These are phyloP conservation scores for Labeo calbasu DNA, from an alignment of 2,797 vertebrate genomes.

Conservation along the genomic window DNA sequence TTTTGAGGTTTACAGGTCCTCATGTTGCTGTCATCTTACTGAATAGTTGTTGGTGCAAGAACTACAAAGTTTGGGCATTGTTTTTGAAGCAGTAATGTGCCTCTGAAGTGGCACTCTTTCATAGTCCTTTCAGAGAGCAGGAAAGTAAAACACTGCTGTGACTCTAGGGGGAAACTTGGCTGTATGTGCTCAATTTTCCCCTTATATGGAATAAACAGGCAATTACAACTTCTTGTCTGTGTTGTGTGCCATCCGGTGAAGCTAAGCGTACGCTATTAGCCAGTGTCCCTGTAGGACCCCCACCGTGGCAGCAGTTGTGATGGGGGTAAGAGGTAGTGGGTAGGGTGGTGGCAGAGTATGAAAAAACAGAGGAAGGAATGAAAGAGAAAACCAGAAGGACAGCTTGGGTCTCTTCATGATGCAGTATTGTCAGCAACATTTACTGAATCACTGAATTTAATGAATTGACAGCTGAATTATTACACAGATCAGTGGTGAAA, in stretches of 20 bases:
- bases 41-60: conserved; percentile 63
- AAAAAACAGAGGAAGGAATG: not conserved
- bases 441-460: conserved; percentile 87
- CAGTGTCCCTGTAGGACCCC: conserved; percentile 90
- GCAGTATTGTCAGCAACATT: conserved; percentile 89
- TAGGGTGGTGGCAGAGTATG: conserved; percentile 2
- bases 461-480: conserved; percentile 96
- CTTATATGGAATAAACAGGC: conserved; percentile 95
- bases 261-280: conserved; percentile 94
- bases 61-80: conserved; percentile 55
- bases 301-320: conserved; percentile 63
- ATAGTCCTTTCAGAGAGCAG: conserved; percentile 16
- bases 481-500: conserved; percentile 90
- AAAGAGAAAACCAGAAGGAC: conserved; percentile 30
- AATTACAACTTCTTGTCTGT: conserved; percentile 94
- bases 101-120: conserved; percentile 67
- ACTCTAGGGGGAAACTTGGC: conserved; percentile 67
- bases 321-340: not conserved
- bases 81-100: conserved; percentile 77
- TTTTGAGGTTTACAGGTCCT: conserved; percentile 78
- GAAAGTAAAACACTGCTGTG: conserved; percentile 60
- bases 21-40: conserved; percentile 77
- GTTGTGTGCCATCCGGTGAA: conserved; percentile 90
- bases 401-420: conserved; percentile 73
- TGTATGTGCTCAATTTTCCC: conserved; percentile 85